Base-by-base conservation (phyloP, 2,797 vertebrate species). In the Mormyrus proboscirostris region DNA sequence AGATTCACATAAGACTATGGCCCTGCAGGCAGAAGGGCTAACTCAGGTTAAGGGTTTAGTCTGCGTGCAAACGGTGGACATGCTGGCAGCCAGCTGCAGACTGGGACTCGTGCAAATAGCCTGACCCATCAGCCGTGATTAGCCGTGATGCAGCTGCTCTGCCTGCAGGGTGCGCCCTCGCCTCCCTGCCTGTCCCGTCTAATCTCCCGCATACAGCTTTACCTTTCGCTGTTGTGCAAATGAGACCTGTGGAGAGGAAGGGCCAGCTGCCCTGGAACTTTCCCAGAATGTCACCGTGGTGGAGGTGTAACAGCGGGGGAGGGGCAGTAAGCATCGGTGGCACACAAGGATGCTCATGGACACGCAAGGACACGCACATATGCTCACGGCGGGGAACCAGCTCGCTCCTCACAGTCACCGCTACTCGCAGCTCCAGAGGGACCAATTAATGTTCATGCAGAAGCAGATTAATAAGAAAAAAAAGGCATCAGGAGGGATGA, bases 171-270 rank as follows among this genome's bases (percentile, higher is more conserved):
- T 33, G 73, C 14, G 16, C 73, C n/a, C 19, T 84, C 0, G 14
- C 19, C 38, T 7, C 76, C 33, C 76, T 22, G 55, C 41, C 51
- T 57, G 44, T 62, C 53, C 51, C 55, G 7, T n/a, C n/a, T 2
- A 62, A 62, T 62, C n/a, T 22, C 7, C n/a, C 7, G 1, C 29
- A 16, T 33, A 14, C 65, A 33, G 44, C 47, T 12, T 95, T 97
- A 99, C 97, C 97, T 93, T 95, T 91, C 96, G 94, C 93, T 94
- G 94, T 92, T 97, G 95, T 92, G 94, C 94, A 92, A 93, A 91
- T 91, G 95, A 92, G 47, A 53, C 93, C 92, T 96, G 95, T 87
- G 93, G 94, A 94, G 93, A 92, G 94, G 94, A 93, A 90, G 96
- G 94, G 79, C 91, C 62, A 93, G 95, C 90, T 90, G 95, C 95